These are phyloP conservation scores for Hydraecia micacea DNA, from an alignment of 2,888 invertebrate genomes.

Conservation along the genomic window DNA sequence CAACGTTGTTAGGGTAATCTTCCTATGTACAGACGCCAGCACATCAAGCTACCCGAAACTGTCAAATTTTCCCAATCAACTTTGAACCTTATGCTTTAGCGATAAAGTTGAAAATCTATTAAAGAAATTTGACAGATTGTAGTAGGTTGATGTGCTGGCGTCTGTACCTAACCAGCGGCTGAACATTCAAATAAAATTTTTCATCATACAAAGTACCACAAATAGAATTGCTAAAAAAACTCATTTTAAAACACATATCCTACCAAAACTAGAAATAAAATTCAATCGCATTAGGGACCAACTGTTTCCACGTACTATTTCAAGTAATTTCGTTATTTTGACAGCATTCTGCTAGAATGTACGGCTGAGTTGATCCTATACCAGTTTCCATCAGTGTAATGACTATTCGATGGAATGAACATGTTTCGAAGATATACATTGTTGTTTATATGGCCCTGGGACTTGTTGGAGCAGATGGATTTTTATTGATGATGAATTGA, in stretches of 20 bases:
- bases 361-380: slow-evolving; percentile 5
- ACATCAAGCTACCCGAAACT: too few relatives aligned
- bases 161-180: not conserved
- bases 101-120: too few relatives aligned
- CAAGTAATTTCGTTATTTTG: slow-evolving; percentile 32
- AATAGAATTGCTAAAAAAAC: not conserved
- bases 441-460: slow-evolving; percentile 6
- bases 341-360: not conserved
- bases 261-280: slow-evolving; percentile 12
- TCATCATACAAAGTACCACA: not conserved
- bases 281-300: slow-evolving; percentile 22
- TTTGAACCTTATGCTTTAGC: too few relatives aligned
- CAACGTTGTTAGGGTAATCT: not conserved
- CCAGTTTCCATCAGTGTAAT: slow-evolving; percentile 33
- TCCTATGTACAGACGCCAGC: too few relatives aligned
- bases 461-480: not conserved
- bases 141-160: too few relatives aligned
- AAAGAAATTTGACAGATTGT: too few relatives aligned
- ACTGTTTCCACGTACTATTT: slow-evolving; percentile 7
- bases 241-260: not conserved
- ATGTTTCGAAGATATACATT: slow-evolving; percentile 11
- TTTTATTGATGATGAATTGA: slow-evolving; percentile 1
- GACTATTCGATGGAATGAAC: slow-evolving; percentile 52
- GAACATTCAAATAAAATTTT: not conserved
- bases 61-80: too few relatives aligned